Conservation (phyloP, 2,797 vertebrate species). For the Acipenser ruthenus region DNA sequence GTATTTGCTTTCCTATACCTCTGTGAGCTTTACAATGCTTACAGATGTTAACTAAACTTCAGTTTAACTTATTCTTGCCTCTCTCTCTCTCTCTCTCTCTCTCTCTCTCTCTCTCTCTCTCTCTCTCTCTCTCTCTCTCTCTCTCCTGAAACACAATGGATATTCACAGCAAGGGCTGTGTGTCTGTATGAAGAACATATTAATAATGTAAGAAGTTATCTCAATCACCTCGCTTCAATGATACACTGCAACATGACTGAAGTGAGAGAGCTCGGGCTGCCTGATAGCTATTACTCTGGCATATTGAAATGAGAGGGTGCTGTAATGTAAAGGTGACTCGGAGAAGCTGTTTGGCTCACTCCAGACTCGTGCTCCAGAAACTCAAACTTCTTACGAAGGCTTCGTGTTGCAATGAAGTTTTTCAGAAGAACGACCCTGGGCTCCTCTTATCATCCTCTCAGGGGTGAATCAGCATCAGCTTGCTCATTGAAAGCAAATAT, state of each 20-base stretch:
- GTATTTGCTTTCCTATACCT: too few species aligned
- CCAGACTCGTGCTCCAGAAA: slow-evolving; percentile 24
- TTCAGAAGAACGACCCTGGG: slow-evolving; percentile 17
- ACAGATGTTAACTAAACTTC: too few species aligned
- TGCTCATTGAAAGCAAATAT: slow-evolving; percentile 20
- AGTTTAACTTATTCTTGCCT: too few species aligned
- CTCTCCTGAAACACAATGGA: too few species aligned
- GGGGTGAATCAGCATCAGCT: slow-evolving; percentile 21
- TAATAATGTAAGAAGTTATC: slow-evolving; percentile 2
- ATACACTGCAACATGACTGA: slow-evolving; percentile 7
- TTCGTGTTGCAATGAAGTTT: slow-evolving; percentile 22
- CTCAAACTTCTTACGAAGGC: slow-evolving; percentile 27
- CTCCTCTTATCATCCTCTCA: slow-evolving; percentile 28
- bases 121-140: too few species aligned
- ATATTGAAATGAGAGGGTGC: slow-evolving; percentile 12
- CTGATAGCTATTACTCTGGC: slow-evolving; percentile 22
- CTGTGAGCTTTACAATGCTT: too few species aligned
- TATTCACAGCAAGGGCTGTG: neutral
- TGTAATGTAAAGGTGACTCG: slow-evolving; percentile 20
- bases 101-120: too few species aligned
- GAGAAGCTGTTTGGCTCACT: slow-evolving; percentile 27
- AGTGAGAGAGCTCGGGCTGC: slow-evolving; percentile 8
- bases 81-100: too few species aligned
- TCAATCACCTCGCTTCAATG: slow-evolving; percentile 6
- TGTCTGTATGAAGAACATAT: slow-evolving; percentile 9